Evolutionary conservation across 2,888 invertebrate genomes (phyloP).

Genomic region (Andrena dorsata): DNA sequence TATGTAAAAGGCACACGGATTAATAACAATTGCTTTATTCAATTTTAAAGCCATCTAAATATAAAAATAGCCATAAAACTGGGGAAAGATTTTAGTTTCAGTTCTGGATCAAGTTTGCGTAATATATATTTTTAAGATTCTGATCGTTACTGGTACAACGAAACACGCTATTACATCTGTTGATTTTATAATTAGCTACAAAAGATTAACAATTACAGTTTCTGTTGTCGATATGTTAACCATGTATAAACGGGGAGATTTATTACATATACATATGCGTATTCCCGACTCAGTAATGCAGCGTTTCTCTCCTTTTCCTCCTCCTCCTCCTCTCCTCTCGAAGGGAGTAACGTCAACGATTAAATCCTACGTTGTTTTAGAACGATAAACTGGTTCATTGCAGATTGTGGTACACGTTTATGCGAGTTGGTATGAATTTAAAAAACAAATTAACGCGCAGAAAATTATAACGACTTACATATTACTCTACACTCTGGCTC

Average conservation of each 20-base stretch:
- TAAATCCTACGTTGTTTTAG: constrained; percentile 6
- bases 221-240: constrained; percentile 17
- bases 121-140: background rate
- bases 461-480: no score
- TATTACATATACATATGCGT: constrained; percentile 83
- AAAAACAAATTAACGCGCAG: no score
- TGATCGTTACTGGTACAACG: constrained; percentile 12
- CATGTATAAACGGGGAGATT: constrained; percentile 39
- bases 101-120: constrained; percentile 8
- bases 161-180: background rate
- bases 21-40: constrained; percentile 24
- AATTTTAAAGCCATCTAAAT: constrained; percentile 4
- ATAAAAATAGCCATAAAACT: background rate
- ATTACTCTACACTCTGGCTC: no score
- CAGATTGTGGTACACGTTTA: no score
- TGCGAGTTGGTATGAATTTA: no score
- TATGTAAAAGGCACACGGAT: constrained; percentile 28
- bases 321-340: no score
- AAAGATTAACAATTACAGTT: constrained; percentile 39
- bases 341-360: constrained; percentile 23
- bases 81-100: background rate
- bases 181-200: constrained; percentile 17
- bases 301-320: constrained; percentile 13
- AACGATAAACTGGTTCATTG: background rate
- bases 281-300: constrained; percentile 54